Evolutionary conservation across 2,888 invertebrate genomes (phyloP).

Genomic region (Hydriomena furcata): DNA sequence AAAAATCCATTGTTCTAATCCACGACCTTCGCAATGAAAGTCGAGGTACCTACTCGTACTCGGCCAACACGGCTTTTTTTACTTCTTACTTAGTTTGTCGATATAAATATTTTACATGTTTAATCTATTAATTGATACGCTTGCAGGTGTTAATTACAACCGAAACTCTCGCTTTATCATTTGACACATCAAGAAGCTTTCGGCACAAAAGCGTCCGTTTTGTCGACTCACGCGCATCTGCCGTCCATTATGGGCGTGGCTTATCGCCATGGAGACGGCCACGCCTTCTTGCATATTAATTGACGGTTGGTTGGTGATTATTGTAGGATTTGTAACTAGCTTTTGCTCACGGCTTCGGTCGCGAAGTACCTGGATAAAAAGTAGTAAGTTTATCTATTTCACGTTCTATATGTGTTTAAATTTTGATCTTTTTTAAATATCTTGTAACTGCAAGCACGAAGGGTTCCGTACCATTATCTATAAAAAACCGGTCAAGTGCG

Average conservation of each 20-base stretch:
- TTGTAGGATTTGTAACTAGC: not conserved
- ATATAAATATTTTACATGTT: not conserved
- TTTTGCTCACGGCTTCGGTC: too few species aligned
- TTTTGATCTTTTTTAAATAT: too few species aligned
- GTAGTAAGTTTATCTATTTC: too few species aligned
- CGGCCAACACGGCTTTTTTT: not conserved
- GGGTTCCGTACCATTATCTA: too few species aligned
- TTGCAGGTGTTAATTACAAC: conserved; percentile 21
- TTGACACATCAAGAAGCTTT: conserved; percentile 37
- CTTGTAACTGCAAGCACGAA: too few species aligned
- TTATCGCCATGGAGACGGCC: conserved; percentile 36
- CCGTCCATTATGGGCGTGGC: conserved; percentile 42
- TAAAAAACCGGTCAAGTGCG: too few species aligned
- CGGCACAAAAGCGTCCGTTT: conserved; percentile 39
- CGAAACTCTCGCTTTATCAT: conserved; percentile 30
- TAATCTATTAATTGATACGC: conserved; percentile 8
- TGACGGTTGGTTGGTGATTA: conserved; percentile 5
- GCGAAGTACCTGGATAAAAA: too few species aligned
- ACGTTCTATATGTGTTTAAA: too few species aligned
- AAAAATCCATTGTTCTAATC: too few species aligned
- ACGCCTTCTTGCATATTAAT: conserved; percentile 37
- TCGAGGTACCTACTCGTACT: too few species aligned
- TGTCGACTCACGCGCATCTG: conserved; percentile 69
- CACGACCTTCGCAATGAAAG: too few species aligned
- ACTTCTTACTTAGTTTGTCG: too few species aligned